These are phyloP conservation scores for Amorpha juglandis DNA, from an alignment of 2,888 invertebrate species.

Conservation along the genomic window DNA sequence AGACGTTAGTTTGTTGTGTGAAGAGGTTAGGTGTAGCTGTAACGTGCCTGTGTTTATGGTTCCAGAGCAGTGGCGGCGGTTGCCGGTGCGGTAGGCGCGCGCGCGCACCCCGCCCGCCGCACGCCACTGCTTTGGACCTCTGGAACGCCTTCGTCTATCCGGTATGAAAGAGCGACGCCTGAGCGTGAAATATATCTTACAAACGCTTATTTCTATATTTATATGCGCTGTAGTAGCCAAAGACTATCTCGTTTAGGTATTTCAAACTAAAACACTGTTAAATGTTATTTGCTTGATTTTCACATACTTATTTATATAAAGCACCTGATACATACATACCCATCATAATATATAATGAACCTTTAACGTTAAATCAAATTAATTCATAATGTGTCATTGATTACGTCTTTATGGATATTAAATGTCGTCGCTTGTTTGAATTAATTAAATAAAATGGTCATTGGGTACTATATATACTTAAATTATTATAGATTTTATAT, in stretches of 20 bases:
- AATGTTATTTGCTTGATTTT: background rate
- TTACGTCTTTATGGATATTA: slow-evolving; percentile 12
- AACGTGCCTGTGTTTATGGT: slow-evolving; percentile 81
- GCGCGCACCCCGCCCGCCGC: slow-evolving; percentile 87
- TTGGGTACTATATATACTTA: slow-evolving; percentile 13
- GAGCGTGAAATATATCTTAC: slow-evolving; percentile 21
- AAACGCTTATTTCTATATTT: slow-evolving; percentile 13
- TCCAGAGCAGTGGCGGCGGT: slow-evolving; percentile 86
- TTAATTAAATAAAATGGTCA: slow-evolving; percentile 16
- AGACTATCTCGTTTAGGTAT: background rate
- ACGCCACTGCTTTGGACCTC: slow-evolving; percentile 87
- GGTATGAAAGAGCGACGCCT: slow-evolving; percentile 79
- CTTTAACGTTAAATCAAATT: slow-evolving; percentile 17
- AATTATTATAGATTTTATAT: slow-evolving; percentile 12
- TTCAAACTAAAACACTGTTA: background rate
- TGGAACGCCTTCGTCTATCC: slow-evolving; percentile 87
- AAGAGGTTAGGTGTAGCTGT: slow-evolving; percentile 61
- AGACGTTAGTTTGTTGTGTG: slow-evolving; percentile 25
- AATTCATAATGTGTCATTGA: slow-evolving; percentile 24
- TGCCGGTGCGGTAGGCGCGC: slow-evolving; percentile 83
- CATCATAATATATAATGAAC: no score
- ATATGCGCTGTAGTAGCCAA: slow-evolving; percentile 14
- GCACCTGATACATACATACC: background rate
- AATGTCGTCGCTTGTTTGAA: slow-evolving; percentile 20
- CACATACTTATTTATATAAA: background rate